Base-by-base conservation (phyloP, 2,113 vertebrate species). In the Chinchilla lanigera region DNA sequence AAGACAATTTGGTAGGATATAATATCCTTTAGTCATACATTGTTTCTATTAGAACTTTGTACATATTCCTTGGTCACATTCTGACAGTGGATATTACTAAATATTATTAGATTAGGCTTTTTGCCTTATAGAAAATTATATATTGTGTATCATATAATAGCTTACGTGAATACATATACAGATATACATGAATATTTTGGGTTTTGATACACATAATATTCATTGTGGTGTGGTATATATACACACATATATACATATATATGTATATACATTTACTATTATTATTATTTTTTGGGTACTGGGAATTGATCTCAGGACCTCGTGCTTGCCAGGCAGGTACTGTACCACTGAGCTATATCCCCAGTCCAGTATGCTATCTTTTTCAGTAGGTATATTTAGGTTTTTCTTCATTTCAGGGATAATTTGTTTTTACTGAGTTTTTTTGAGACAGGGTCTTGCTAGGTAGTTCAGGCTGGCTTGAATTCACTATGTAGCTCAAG, bases 1-100 rank as follows among this genome's bases (percentile, higher is more conserved):
- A 89, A 81, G 58, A 56, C n/a, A 20, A 28, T 58, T 94, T 85
- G 33, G n/a, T 81, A 58, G 16, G 16, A 56, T 91, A 52, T 26
- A 78, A 5, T 63, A 47, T 52, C 86, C 35, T 78, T 78, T 30
- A 7, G 7, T 89, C 33, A 10, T 58, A 84, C 50, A 65, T 93
- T 91, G n/a, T 73, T 90, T 89, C 52, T 84, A 38, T 88, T 67
- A 38, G 77, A 87, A 63, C 61, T 95, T 93, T 88, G 54, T 58
- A 24, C 2, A 14, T n/a, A 47, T n/a, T 24, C 3, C 1, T 82
- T 75, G n/a, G 8, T 82, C 85, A 50, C 33, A 52, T 86, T 77
- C 41, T 77, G 58, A 12, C 1, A 67, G 12, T 44, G 11, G 19
- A 63, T 80, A 30, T n/a, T 86, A 47, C 60, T 95, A 20, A 78